These are phyloP conservation scores for Anhinga anhinga DNA, from an alignment of 2,113 vertebrate genomes.

Conservation along the genomic window DNA sequence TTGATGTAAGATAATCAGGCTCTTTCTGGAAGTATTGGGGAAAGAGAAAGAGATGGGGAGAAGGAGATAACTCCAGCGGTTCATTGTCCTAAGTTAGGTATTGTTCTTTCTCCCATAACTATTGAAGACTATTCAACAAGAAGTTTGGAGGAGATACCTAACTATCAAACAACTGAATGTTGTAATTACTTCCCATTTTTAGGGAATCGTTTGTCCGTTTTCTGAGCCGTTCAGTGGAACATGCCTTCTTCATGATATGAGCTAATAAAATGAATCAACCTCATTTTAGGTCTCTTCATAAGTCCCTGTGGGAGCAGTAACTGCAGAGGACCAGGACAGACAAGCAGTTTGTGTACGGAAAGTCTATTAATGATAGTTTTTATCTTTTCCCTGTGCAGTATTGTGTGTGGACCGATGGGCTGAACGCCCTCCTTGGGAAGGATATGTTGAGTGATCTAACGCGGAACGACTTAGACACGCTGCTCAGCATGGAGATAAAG, in stretches of 20 bases:
- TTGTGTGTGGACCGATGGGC: conserved; percentile 96
- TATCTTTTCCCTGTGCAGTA: conserved; percentile 77
- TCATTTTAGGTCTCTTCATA: neutral
- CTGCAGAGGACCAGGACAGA: neutral
- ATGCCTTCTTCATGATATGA: accelerated
- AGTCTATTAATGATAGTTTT: neutral
- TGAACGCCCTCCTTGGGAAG: conserved; percentile 95
- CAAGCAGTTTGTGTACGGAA: neutral
- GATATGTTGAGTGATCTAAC: conserved; percentile 98
- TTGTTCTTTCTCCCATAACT: neutral
- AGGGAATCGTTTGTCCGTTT: neutral
- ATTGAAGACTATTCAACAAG: neutral
- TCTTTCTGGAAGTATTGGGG: neutral
- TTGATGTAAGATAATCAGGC: neutral
- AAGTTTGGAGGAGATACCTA: neutral
- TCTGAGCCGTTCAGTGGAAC: neutral
- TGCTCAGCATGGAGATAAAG: conserved; percentile 99
- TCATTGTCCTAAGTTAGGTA: neutral
- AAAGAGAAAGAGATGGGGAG: neutral
- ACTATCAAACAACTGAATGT: neutral
- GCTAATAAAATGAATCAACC: neutral
- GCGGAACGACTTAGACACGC: conserved; percentile 92
- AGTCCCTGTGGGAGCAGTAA: neutral
- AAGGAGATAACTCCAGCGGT: neutral
- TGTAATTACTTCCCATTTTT: neutral